Evolutionary conservation across 2,113 vertebrate genomes (phyloP).

Genomic region (Misgurnus anguillicaudatus): DNA sequence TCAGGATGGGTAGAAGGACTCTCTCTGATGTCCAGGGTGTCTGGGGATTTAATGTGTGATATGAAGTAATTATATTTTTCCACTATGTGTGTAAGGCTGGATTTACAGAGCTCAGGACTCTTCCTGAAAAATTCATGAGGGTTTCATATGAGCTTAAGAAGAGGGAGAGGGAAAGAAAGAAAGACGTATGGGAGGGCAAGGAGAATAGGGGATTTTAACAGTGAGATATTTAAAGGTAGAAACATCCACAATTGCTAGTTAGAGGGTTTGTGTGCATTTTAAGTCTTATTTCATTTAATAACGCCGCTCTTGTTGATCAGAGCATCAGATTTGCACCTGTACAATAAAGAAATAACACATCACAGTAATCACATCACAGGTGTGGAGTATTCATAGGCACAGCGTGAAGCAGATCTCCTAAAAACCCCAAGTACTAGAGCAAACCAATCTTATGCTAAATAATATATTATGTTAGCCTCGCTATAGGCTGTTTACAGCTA

Average conservation of each 20-base stretch:
- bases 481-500: too few species aligned
- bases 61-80: slow-evolving; percentile 60
- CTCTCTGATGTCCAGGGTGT: slow-evolving; percentile 61
- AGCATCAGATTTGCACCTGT: too few species aligned
- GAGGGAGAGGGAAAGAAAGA: slow-evolving; percentile 17
- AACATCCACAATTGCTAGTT: slow-evolving; percentile 4
- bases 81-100: slow-evolving; percentile 19
- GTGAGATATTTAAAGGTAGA: neutral
- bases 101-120: slow-evolving; percentile 30
- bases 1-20: slow-evolving; percentile 12
- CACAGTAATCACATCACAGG: too few species aligned
- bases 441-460: too few species aligned
- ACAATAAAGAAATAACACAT: too few species aligned
- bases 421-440: too few species aligned
- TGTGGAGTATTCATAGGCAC: too few species aligned
- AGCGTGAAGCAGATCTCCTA: too few species aligned
- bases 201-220: slow-evolving; percentile 4
- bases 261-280: neutral
- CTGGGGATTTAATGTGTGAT: slow-evolving; percentile 70
- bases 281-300: too few species aligned
- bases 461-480: too few species aligned
- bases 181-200: neutral
- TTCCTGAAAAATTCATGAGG: slow-evolving; percentile 54
- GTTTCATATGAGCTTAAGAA: neutral
- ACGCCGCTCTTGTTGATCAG: too few species aligned